These are phyloP conservation scores for Pandion haliaetus DNA, from an alignment of 2,113 vertebrate genomes.

Conservation along the genomic window DNA sequence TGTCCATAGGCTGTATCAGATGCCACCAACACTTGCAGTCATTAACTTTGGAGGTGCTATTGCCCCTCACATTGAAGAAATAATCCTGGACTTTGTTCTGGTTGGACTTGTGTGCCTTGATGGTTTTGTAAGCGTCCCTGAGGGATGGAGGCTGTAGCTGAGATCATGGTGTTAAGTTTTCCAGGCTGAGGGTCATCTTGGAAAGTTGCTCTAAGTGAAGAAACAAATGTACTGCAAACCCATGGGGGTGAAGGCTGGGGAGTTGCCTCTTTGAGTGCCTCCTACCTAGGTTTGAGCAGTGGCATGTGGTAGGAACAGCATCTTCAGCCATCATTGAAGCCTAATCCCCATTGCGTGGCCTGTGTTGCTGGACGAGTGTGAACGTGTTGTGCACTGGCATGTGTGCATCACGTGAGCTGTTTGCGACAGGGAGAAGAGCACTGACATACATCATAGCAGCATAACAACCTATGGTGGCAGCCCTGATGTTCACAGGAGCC, in stretches of 20 bases:
- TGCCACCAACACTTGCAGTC: not conserved
- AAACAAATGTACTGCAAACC: not conserved
- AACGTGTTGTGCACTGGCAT: no score
- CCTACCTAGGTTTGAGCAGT: not conserved
- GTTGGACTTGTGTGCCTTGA: not conserved
- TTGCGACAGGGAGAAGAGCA: accelerated
- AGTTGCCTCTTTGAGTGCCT: not conserved
- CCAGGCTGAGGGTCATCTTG: not conserved
- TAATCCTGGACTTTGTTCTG: not conserved
- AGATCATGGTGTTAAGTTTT: not conserved
- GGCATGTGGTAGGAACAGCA: not conserved
- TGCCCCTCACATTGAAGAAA: not conserved
- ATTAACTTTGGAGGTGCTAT: not conserved
- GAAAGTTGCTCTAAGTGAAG: not conserved
- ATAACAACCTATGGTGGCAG: not conserved
- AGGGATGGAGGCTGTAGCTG: not conserved
- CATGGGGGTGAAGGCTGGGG: no score
- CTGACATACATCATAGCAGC: not conserved
- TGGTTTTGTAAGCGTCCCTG: not conserved
- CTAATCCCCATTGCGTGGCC: not conserved
- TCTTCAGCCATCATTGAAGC: no score
- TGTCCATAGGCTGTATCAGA: not conserved
- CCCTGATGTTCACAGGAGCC: not conserved
- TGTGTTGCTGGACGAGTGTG: accelerated
- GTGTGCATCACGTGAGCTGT: accelerated